Conservation (phyloP, 2,797 vertebrate species). For the Cetoscarus ocellatus region DNA sequence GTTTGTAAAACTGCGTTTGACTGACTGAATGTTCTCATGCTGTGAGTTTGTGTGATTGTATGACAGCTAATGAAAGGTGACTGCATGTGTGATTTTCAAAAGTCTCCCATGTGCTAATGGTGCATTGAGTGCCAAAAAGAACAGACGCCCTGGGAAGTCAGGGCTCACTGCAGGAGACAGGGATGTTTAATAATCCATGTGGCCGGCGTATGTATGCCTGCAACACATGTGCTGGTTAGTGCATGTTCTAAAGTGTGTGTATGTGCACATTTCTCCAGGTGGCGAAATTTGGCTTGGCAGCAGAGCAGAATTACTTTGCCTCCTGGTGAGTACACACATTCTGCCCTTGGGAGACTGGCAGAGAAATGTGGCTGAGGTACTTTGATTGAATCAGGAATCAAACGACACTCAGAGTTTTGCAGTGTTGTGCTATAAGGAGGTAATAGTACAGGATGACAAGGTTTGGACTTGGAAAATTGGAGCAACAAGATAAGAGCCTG, state of each 20-base stretch:
- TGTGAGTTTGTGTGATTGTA: conserved; percentile 25
- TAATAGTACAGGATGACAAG: conserved; percentile 25
- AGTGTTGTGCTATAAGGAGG: conserved; percentile 29
- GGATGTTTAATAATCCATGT: conserved; percentile 66
- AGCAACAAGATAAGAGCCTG: conserved; percentile 14
- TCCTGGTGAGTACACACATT: conserved; percentile 47
- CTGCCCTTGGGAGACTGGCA: conserved; percentile 24
- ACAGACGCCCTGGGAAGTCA: conserved; percentile 66
- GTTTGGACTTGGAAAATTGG: conserved; percentile 26
- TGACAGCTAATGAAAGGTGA: conserved; percentile 25
- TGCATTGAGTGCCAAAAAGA: conserved; percentile 54
- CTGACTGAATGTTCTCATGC: background rate
- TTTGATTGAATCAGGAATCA: conserved; percentile 46
- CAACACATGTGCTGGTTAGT: conserved; percentile 3
- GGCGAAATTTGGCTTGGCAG: conserved; percentile 37
- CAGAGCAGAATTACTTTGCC: conserved; percentile 40
- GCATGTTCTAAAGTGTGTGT: conserved; percentile 16
- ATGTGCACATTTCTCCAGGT: conserved; percentile 27
- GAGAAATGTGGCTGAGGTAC: conserved; percentile 34
- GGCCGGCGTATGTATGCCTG: conserved; percentile 21
- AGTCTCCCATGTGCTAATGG: conserved; percentile 35
- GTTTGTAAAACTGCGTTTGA: background rate
- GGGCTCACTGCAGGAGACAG: conserved; percentile 57
- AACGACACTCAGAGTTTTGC: conserved; percentile 25
- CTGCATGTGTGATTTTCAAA: conserved; percentile 39